Percentiles rank a stretch among this genome's conserved stretches.
Evolutionary conservation across 2,113 vertebrate genomes (phyloP).

Genomic region (Muntiacus reevesi): DNA sequence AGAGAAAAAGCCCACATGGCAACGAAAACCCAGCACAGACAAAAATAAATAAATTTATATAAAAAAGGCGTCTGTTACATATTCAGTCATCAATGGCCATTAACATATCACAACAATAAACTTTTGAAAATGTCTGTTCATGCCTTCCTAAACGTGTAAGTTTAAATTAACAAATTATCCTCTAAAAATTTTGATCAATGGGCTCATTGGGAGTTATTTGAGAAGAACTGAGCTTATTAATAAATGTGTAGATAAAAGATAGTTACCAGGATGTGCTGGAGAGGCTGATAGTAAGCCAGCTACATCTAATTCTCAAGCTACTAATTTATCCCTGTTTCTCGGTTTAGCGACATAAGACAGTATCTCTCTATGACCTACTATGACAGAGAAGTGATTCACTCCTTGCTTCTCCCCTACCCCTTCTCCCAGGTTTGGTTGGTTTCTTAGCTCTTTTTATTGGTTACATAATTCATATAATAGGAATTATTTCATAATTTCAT

Average conservation of each 20-base stretch:
- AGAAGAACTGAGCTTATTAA: not conserved
- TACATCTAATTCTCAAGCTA: not conserved
- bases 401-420: not conserved
- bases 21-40: not conserved
- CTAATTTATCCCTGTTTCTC: not conserved
- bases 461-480: not conserved
- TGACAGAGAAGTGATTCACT: not conserved
- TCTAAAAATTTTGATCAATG: not conserved
- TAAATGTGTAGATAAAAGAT: not conserved
- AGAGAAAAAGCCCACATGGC: not conserved
- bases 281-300: not conserved
- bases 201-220: not conserved
- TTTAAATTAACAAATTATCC: not conserved
- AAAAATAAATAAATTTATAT: not conserved
- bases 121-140: not conserved
- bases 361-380: not conserved
- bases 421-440: not conserved
- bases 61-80: not conserved
- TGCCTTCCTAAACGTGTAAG: not conserved
- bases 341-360: not conserved
- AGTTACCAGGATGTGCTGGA: not conserved
- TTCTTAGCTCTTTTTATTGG: not conserved
- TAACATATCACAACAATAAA: not conserved
- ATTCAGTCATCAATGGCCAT: not conserved
- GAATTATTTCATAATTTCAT: not conserved